These are phyloP conservation scores for Tribolium castaneum DNA, from an alignment of 1,140 invertebrate genomes.

Conservation along the genomic window DNA sequence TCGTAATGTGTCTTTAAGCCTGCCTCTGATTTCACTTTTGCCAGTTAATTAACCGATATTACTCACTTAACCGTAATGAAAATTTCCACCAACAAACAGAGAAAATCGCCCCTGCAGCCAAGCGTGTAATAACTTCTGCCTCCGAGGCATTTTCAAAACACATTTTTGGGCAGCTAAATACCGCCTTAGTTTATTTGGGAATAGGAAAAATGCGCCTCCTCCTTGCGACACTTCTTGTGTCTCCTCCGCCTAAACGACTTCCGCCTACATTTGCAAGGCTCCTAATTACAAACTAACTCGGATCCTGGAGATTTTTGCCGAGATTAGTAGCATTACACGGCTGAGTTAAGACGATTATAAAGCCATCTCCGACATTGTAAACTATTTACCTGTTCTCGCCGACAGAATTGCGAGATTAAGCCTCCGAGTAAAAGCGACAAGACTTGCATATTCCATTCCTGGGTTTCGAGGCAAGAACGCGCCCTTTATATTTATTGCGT, in stretches of 20 bases:
- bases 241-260: conserved; percentile 6
- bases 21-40: not conserved
- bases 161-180: not conserved
- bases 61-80: not conserved
- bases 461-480: not conserved
- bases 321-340: not conserved
- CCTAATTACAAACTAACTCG: not conserved
- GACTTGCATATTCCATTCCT: not conserved
- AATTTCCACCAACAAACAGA: not conserved
- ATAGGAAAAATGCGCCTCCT: not conserved
- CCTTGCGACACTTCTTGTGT: conserved; percentile 13
- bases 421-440: not conserved
- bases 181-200: not conserved
- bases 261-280: not conserved
- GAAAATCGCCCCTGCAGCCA: not conserved
- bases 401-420: not conserved
- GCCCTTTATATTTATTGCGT: conserved; percentile 15
- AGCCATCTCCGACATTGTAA: not conserved
- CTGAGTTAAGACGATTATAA: conserved; percentile 3
- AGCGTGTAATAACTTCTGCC: not conserved
- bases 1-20: not conserved
- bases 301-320: not conserved
- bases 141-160: not conserved
- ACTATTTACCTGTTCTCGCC: conserved; percentile 1
- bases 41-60: not conserved